A percentile compares a stretch with the other conserved stretches of the same genome.
These are phyloP conservation scores for Lymantria dispar DNA, from an alignment of 2,888 invertebrate species.

Conservation along the genomic window DNA sequence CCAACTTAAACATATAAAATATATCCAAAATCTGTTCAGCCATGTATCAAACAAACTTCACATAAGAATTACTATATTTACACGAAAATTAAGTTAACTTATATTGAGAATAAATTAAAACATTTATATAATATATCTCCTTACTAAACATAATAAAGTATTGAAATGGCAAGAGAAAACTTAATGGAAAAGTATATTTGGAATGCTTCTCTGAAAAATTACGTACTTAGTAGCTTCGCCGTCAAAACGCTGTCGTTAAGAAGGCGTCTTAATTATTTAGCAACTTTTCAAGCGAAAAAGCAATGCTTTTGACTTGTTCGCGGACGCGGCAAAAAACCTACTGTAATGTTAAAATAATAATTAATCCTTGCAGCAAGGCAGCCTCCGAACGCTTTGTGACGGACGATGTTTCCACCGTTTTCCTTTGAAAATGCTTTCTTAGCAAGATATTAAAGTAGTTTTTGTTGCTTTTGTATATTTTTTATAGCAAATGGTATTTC, in stretches of 20 bases:
- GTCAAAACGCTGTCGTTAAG: constrained; percentile 69
- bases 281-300: constrained; percentile 75
- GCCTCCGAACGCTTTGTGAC: constrained; percentile 53
- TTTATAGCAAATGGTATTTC: constrained; percentile 40
- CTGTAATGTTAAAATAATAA: constrained; percentile 80
- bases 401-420: constrained; percentile 63
- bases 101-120: too few relatives aligned
- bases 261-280: constrained; percentile 77
- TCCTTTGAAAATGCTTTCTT: constrained; percentile 62
- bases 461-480: constrained; percentile 64
- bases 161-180: constrained; percentile 21
- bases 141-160: not conserved
- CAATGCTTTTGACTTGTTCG: constrained; percentile 78
- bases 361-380: constrained; percentile 68
- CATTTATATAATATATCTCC: too few relatives aligned
- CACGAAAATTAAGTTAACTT: too few relatives aligned
- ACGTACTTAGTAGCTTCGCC: constrained; percentile 52
- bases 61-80: too few relatives aligned
- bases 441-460: constrained; percentile 77
- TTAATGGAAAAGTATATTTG: constrained; percentile 34
- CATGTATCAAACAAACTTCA: too few relatives aligned
- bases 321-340: constrained; percentile 69
- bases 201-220: constrained; percentile 45
- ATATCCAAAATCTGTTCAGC: too few relatives aligned
- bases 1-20: too few relatives aligned